Evolutionary conservation across 2,113 vertebrate genomes (phyloP).

Genomic region (Paradoxurus hermaphroditus): DNA sequence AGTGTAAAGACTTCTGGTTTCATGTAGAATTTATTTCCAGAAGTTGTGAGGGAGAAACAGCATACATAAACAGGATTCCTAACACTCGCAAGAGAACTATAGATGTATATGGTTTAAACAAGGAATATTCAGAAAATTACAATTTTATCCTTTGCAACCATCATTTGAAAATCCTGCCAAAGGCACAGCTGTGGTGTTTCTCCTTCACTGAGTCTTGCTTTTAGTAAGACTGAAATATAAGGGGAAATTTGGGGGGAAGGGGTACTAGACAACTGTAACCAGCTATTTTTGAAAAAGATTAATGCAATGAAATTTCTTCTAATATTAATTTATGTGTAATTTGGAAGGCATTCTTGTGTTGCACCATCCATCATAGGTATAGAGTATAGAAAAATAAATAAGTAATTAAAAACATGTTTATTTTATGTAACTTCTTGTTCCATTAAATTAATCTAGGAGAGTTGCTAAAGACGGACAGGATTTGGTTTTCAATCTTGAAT

Average conservation of each 20-base stretch:
- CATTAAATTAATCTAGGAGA: conserved; percentile 42
- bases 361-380: conserved; percentile 70
- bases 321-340: conserved; percentile 74
- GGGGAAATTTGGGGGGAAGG: no score
- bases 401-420: conserved; percentile 76
- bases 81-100: background rate
- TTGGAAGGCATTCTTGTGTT: conserved; percentile 71
- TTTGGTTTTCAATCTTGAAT: background rate
- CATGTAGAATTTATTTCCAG: background rate
- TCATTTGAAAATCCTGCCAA: background rate
- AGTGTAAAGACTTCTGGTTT: background rate
- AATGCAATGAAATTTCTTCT: conserved; percentile 64
- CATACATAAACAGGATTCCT: background rate
- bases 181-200: background rate
- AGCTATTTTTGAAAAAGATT: conserved; percentile 65
- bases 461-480: background rate
- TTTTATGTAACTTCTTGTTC: conserved; percentile 64
- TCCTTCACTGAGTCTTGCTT: background rate
- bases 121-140: background rate
- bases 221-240: background rate
- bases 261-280: conserved; percentile 4
- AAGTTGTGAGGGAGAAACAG: background rate
- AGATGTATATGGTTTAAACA: background rate
- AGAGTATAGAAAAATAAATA: background rate
- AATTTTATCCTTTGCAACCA: background rate